Percentiles rank a stretch among this genome's conserved stretches.
Conservation (phyloP, 2,888 invertebrate species). For the Megastigmus dorsalis region DNA sequence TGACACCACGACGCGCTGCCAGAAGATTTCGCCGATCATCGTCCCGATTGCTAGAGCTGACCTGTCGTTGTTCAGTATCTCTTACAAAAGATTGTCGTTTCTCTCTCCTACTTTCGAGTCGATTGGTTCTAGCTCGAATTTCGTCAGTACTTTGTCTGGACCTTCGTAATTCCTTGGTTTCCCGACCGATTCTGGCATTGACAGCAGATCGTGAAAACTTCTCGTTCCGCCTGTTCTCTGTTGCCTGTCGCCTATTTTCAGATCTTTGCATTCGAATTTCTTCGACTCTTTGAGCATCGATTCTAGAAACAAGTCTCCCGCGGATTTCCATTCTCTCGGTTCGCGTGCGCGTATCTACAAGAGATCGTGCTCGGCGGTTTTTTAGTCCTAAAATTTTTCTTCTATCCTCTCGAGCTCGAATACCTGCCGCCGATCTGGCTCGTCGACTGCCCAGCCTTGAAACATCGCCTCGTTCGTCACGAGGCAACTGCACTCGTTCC, state of each 20-base stretch:
- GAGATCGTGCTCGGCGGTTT: constrained; percentile 4
- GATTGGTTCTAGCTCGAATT: constrained; percentile 10
- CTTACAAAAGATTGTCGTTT: constrained; percentile 42
- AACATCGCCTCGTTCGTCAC: constrained; percentile 35
- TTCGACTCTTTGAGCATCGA: neutral
- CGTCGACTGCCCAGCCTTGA: neutral
- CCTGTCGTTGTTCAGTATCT: constrained; percentile 10
- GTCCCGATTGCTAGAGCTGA: neutral
- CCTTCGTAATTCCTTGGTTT: neutral
- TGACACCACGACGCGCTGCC: neutral
- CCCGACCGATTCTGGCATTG: neutral
- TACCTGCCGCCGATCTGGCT: no score
- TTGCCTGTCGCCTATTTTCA: neutral
- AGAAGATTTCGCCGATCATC: neutral
- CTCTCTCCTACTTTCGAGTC: constrained; percentile 41
- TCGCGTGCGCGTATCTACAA: neutral
- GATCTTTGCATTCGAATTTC: neutral
- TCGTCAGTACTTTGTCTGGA: neutral
- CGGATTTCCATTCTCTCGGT: neutral
- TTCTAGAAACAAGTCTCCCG: neutral
- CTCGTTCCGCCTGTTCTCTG: neutral
- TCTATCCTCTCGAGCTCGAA: neutral
- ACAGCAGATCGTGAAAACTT: neutral
- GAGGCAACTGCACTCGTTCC: no score
- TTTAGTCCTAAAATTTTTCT: neutral